Percentiles rank a stretch among this genome's conserved stretches.
These are phyloP conservation scores for Deroplatys truncata DNA, from an alignment of 2,888 invertebrate species.

Conservation along the genomic window DNA sequence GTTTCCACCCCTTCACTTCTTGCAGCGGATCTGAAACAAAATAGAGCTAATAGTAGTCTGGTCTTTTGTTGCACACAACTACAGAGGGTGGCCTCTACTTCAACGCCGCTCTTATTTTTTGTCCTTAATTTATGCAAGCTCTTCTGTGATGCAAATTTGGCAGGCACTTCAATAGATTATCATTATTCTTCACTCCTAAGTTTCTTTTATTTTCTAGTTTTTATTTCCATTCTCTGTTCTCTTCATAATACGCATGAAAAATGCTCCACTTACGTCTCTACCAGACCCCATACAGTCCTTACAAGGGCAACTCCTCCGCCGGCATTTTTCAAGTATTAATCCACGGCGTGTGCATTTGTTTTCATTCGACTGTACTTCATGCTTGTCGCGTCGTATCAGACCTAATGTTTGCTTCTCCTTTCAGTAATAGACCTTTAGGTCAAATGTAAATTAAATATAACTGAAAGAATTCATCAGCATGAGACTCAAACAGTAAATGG, in stretches of 20 bases:
- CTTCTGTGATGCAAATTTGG: conserved; percentile 25
- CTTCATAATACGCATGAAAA: conserved; percentile 19
- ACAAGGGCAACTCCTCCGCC: neutral
- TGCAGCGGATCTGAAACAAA: conserved; percentile 6
- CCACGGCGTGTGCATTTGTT: neutral
- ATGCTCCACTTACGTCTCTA: conserved; percentile 8
- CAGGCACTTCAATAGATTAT: conserved; percentile 17
- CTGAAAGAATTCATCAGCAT: too few species aligned
- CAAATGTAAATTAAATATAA: too few species aligned
- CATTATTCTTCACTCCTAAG: conserved; percentile 24
- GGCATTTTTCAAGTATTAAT: neutral
- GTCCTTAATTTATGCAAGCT: conserved; percentile 14
- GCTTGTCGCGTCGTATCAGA: too few species aligned
- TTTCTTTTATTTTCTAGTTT: conserved; percentile 24
- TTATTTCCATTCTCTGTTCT: conserved; percentile 20
- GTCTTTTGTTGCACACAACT: conserved; percentile 16
- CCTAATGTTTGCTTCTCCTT: too few species aligned
- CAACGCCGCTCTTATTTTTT: neutral
- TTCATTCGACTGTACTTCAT: neutral
- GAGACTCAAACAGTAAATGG: too few species aligned
- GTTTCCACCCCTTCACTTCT: neutral
- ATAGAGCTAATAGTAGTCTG: conserved; percentile 8
- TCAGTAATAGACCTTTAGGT: too few species aligned
- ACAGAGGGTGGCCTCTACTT: neutral
- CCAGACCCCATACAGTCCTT: neutral